phyloP scores from a whole-genome alignment of 2,888 invertebrate genomes.

The Athalia rosae region DNA sequence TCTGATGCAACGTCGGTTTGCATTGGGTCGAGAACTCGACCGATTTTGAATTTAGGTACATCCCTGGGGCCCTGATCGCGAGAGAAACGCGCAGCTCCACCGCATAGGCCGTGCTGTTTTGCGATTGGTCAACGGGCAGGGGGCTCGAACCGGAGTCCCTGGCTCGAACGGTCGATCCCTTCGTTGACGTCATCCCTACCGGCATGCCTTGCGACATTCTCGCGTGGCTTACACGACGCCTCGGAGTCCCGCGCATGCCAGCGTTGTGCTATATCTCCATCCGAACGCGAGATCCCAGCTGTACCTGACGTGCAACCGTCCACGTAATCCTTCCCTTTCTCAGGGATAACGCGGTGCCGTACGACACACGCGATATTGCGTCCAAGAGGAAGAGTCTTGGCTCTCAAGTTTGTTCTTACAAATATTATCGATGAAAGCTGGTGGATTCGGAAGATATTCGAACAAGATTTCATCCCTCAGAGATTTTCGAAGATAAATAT shows the following conservation, averaged over 20 bases:
- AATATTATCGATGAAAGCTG: too few relatives aligned
- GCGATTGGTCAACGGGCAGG: constrained; percentile 60
- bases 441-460: too few relatives aligned
- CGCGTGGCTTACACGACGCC: neutral
- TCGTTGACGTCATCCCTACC: constrained; percentile 52
- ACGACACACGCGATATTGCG: too few relatives aligned
- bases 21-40: neutral
- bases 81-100: constrained; percentile 14
- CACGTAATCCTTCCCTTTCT: too few relatives aligned
- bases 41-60: neutral
- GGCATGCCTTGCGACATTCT: constrained; percentile 22
- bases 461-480: too few relatives aligned
- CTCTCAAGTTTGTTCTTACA: too few relatives aligned
- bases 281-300: too few relatives aligned
- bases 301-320: too few relatives aligned
- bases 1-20: constrained; percentile 53
- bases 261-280: neutral
- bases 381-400: too few relatives aligned
- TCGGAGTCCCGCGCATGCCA: neutral
- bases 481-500: too few relatives aligned
- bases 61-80: constrained; percentile 20
- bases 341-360: too few relatives aligned
- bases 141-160: constrained; percentile 69
- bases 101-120: constrained; percentile 47
- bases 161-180: constrained; percentile 69